Evolutionary conservation across 2,797 vertebrate genomes (phyloP).

Genomic region (Megalops cyprinoides): DNA sequence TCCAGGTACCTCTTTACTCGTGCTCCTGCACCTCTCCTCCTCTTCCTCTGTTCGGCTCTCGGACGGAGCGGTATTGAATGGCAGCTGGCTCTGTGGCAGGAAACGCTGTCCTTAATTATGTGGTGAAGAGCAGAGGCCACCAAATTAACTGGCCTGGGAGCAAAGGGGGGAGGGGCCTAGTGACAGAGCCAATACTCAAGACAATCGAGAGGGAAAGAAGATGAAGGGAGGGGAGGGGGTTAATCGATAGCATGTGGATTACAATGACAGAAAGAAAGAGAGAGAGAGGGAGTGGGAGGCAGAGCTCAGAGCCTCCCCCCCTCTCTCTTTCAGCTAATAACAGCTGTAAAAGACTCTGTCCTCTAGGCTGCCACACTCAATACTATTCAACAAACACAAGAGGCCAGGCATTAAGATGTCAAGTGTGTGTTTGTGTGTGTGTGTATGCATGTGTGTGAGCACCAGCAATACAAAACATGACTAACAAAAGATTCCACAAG

Average conservation of each 20-base stretch:
- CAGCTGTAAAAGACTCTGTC: constrained; percentile 65
- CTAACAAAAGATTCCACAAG: no score
- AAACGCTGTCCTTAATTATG: constrained; percentile 65
- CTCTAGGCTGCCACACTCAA: constrained; percentile 67
- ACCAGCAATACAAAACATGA: neutral
- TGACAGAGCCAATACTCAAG: constrained; percentile 62
- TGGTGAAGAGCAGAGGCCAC: constrained; percentile 69
- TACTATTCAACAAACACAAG: constrained; percentile 69
- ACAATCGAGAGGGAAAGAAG: constrained; percentile 42
- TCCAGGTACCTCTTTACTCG: no score
- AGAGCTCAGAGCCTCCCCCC: constrained; percentile 13
- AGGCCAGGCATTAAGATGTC: constrained; percentile 64
- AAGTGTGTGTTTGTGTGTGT: constrained; percentile 46
- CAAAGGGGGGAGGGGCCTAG: constrained; percentile 43
- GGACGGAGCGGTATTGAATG: constrained; percentile 1
- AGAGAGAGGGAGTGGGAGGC: constrained; percentile 20
- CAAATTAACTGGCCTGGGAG: constrained; percentile 42
- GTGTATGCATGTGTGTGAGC: neutral
- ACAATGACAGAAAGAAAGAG: constrained; percentile 36
- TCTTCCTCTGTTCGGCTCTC: constrained; percentile 7
- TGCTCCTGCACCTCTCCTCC: neutral
- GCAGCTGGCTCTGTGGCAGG: constrained; percentile 39
- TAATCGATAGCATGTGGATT: constrained; percentile 49
- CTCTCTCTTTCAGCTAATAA: constrained; percentile 54
- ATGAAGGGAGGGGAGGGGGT: constrained; percentile 29